A percentile compares a stretch with the other conserved stretches of the same genome.
phyloP scores from a whole-genome alignment of 2,888 invertebrate species.

The Oligia strigilis region DNA sequence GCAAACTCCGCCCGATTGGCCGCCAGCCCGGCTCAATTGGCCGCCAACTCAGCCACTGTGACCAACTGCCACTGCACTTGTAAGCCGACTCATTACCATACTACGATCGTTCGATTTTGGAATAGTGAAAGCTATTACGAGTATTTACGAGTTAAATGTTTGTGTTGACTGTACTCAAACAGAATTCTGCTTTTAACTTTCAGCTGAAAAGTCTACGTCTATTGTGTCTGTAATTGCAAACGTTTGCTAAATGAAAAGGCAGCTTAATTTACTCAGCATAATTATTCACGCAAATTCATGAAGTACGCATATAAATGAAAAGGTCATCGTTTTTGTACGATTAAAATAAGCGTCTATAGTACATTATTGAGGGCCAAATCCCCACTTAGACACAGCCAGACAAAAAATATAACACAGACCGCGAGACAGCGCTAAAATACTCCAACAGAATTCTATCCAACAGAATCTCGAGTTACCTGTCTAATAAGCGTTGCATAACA shows the following conservation, averaged over 20 bases:
- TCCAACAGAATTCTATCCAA: neutral
- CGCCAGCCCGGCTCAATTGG: constrained; percentile 8
- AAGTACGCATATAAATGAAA: neutral
- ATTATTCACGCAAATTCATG: neutral
- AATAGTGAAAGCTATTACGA: constrained; percentile 28
- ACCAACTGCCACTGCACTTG: constrained; percentile 41
- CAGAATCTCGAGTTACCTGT: constrained; percentile 2
- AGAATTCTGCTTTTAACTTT: constrained; percentile 17
- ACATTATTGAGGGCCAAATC: neutral
- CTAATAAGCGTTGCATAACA: constrained; percentile 21
- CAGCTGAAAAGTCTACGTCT: neutral
- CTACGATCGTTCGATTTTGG: constrained; percentile 26
- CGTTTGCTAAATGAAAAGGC: neutral
- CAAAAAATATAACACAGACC: neutral
- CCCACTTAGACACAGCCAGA: neutral
- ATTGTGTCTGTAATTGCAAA: neutral
- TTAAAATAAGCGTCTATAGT: neutral
- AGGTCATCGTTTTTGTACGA: neutral
- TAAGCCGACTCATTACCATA: constrained; percentile 50
- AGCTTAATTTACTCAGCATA: neutral
- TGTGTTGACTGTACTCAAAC: constrained; percentile 5
- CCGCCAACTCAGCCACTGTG: constrained; percentile 11
- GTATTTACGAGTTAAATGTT: constrained; percentile 19
- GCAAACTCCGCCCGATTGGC: constrained; percentile 7
- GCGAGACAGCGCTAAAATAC: neutral